Conservation (phyloP, 2,113 vertebrate genomes). For the Emydura subglobosa region DNA sequence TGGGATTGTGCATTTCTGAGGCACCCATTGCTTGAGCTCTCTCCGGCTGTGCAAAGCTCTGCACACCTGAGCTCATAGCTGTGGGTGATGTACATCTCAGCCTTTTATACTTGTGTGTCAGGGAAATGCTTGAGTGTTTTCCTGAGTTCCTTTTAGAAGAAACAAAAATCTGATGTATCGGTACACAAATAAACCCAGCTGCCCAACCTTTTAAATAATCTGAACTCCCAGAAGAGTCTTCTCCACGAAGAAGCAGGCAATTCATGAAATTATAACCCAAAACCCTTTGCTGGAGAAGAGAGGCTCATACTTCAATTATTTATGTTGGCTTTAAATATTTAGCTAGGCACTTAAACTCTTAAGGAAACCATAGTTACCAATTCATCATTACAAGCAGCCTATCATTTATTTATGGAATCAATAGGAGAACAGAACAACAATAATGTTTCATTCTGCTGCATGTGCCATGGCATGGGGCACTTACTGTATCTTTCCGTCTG, state of each 20-base stretch:
- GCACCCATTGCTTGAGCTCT: background rate
- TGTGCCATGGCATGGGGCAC: background rate
- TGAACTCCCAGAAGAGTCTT: background rate
- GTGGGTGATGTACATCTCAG: background rate
- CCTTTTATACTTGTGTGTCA: background rate
- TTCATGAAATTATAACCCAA: background rate
- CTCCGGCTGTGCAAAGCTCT: background rate
- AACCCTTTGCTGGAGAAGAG: background rate
- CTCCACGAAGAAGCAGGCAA: background rate
- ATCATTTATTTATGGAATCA: slow-evolving; percentile 59
- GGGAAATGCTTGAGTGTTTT: background rate
- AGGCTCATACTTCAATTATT: slow-evolving; percentile 48
- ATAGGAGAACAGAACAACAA: slow-evolving; percentile 5
- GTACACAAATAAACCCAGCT: slow-evolving; percentile 10
- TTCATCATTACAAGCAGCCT: background rate
- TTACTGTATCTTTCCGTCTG: background rate
- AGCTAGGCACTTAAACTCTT: slow-evolving; percentile 32
- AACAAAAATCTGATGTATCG: background rate
- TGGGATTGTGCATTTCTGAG: no score
- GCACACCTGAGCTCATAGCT: background rate
- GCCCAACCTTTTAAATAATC: slow-evolving; percentile 17
- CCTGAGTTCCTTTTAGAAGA: background rate
- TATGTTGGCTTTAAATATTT: slow-evolving; percentile 47
- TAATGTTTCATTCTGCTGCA: rapidly evolving
- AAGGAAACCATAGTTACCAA: slow-evolving; percentile 36